Evolutionary conservation across 2,113 vertebrate species (phyloP).

Genomic region (Lathamus discolor): DNA sequence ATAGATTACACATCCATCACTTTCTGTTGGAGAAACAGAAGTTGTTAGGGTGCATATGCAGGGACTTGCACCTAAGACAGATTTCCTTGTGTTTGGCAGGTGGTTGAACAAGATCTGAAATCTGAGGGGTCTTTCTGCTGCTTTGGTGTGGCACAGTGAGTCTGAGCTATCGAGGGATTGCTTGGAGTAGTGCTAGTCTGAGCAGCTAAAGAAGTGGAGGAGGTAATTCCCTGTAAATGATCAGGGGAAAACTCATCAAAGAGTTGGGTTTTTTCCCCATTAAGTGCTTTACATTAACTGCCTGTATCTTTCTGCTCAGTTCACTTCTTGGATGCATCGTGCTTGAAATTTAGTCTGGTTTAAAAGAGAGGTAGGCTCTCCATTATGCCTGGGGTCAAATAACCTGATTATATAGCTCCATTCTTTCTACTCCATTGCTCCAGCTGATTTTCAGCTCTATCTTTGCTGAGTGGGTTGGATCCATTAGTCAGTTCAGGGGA

Average conservation of each 20-base stretch:
- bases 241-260: not conserved
- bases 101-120: not conserved
- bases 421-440: not conserved
- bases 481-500: not conserved
- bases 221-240: not conserved
- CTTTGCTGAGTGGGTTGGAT: not conserved
- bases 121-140: not conserved
- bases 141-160: not conserved
- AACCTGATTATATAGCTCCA: not conserved
- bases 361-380: not conserved
- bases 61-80: not conserved
- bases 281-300: not conserved
- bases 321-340: not conserved
- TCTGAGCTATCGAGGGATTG: not conserved
- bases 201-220: not conserved
- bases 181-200: not conserved
- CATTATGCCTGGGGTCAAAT: not conserved
- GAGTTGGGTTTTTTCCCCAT: not conserved
- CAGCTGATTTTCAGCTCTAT: not conserved
- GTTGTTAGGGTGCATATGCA: fast-evolving
- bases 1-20: fast-evolving
- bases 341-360: not conserved
- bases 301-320: not conserved
- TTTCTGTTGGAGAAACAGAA: not conserved
- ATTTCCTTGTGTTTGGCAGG: not conserved